These are phyloP conservation scores for Rhinatrema bivittatum DNA, from an alignment of 2,797 vertebrate genomes.

Conservation along the genomic window DNA sequence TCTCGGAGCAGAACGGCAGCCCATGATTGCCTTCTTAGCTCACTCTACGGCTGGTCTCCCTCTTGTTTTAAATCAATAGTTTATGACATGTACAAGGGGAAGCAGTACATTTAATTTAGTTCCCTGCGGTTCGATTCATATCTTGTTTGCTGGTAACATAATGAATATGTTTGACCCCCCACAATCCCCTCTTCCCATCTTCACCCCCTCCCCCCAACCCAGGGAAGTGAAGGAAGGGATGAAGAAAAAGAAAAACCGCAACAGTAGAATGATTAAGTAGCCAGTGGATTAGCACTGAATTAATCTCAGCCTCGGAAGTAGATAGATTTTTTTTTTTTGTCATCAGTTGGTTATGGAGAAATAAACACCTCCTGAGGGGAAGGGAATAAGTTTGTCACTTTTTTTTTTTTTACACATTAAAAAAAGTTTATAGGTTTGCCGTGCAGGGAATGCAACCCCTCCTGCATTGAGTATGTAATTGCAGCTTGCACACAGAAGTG, in stretches of 20 bases:
- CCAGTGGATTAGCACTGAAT: constrained; percentile 49
- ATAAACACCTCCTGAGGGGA: constrained; percentile 16
- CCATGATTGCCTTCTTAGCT: constrained; percentile 7
- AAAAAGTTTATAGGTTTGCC: constrained; percentile 16
- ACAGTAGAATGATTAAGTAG: constrained; percentile 46
- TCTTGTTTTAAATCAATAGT: constrained; percentile 61
- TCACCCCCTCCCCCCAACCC: constrained; percentile 47
- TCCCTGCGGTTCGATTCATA: constrained; percentile 52
- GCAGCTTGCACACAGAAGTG: too few species aligned
- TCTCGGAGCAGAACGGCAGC: constrained; percentile 12
- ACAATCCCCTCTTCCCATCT: too few species aligned
- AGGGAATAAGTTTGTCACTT: constrained; percentile 5
- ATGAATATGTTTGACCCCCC: constrained; percentile 60
- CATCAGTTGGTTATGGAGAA: constrained; percentile 2
- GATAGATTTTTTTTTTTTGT: constrained; percentile 32
- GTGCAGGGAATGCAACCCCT: too few species aligned
- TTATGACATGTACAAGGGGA: constrained; percentile 62
- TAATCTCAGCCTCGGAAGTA: constrained; percentile 42
- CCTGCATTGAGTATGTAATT: too few species aligned
- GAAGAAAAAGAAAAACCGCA: constrained; percentile 51
- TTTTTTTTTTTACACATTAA: constrained; percentile 16
- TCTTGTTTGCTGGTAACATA: constrained; percentile 58
- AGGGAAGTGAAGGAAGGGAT: constrained; percentile 53
- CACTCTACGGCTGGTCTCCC: constrained; percentile 29
- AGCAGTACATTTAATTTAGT: constrained; percentile 70